Evolutionary conservation across 2,797 vertebrate genomes (phyloP).

Genomic region (Sebastes trivittatus): DNA sequence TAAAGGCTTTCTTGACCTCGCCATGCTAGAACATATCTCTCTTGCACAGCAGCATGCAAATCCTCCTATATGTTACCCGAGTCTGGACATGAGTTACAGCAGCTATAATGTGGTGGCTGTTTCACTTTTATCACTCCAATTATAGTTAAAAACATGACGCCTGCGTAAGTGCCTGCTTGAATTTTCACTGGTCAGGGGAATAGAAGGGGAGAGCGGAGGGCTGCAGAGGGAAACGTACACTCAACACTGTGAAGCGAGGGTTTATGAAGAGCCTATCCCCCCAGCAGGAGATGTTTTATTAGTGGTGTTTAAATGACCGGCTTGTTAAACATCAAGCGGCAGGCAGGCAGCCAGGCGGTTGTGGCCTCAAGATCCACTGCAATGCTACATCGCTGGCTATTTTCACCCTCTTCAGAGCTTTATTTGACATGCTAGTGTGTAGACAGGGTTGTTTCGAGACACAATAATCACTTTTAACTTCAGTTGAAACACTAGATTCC

Average conservation of each 20-base stretch:
- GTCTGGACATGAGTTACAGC: conserved; percentile 70
- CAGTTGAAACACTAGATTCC: conserved; percentile 64
- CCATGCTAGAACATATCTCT: background rate
- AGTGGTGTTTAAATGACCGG: conserved; percentile 80
- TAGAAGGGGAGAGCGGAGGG: background rate
- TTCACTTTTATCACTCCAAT: conserved; percentile 81
- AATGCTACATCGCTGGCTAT: conserved; percentile 68
- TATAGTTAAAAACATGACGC: conserved; percentile 74
- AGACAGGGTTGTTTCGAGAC: conserved; percentile 73
- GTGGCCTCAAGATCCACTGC: conserved; percentile 59
- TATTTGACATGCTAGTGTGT: conserved; percentile 77
- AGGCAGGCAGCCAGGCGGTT: conserved; percentile 60
- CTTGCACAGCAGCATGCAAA: conserved; percentile 15
- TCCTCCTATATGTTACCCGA: conserved; percentile 17
- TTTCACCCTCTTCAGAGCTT: conserved; percentile 74
- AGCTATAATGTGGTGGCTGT: conserved; percentile 66
- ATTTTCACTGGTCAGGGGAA: conserved; percentile 45
- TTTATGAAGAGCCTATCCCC: conserved; percentile 77
- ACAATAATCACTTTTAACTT: conserved; percentile 80
- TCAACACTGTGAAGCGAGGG: conserved; percentile 63
- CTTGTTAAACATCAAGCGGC: conserved; percentile 83
- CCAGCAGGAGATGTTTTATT: conserved; percentile 81
- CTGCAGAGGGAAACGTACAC: conserved; percentile 31
- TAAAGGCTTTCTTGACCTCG: background rate
- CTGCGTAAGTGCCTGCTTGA: conserved; percentile 62